Evolutionary conservation across 2,797 vertebrate genomes (phyloP), one percentile per base, ranked within the genome.

Genomic region (Apogon talboti): DNA sequence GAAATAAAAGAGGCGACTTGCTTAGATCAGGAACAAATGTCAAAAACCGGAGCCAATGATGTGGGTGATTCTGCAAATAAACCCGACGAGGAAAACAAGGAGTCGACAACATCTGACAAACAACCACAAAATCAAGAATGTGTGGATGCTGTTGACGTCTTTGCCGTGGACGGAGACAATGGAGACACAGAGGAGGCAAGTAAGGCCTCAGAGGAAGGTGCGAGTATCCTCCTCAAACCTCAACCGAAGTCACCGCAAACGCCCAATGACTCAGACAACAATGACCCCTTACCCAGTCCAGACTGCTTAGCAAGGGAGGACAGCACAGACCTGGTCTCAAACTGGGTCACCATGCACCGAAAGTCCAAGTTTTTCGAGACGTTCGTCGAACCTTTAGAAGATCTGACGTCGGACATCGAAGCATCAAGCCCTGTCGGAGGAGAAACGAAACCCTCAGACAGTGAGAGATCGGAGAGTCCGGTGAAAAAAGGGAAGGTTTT

Each of bases 301-400:
- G 67, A 89, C 12, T 70, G 38, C 43, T 65, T 89, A n/a, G 79
- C 52, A 1, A 55, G 19, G 68, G 83, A 81, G 45, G 81, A 88
- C 80, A 91, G 64, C 35, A 67, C 74, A 0, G 91, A 93, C 61
- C 73, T 94, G 2, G 93, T 94, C 35, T 87, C 82, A 6, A 94
- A 88, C 86, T 94, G 93, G 93, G 83, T 94, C 3, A 91, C 78
- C 47, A 48, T 80, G 62, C 93, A 94, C 75, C 91, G 92, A 62
- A 62, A 77, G 0, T 89, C 92, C 12, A 92, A 79, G 63, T 92
- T 66, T 50, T 94, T 94, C 24, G 87, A 94, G 86, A 94, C 79
- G 0, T 94, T 91, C 61, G 82, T 92, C 0, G 93, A 94, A 60
- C 92, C 93, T 6, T 65, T 93, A 33, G 92, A 94, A n/a, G 91